Evolutionary conservation across 2,797 vertebrate species (phyloP), one percentile per base, ranked within the genome.

Genomic region (Zalophus californianus): DNA sequence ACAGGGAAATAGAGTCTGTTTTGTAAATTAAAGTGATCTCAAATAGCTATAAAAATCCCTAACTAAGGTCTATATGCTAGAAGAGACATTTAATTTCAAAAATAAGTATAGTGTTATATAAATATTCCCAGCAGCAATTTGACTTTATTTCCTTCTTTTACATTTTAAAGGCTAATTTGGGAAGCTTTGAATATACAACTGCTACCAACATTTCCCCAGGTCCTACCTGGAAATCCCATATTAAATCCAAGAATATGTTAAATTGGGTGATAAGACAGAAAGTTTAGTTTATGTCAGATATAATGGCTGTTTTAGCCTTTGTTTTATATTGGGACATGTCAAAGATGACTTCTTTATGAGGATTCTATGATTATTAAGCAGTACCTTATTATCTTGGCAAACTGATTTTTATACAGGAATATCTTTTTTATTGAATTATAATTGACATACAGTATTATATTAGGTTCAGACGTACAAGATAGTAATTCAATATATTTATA

Each of bases 221-320:
- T 93, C 35, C 56, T 88, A 14, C 10, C 64, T 58, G 52, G 38
- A 35, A 88, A 73, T 62, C 44, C 60, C 21, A 18, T 70, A 64
- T n/a, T 92, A 88, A 93, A 79, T 75, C 52, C 41, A 92, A 92
- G 70, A 88, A 75, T 68, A 15, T 94, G 80, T 60, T 94, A 73
- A 83, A 66, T 21, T 64, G 32, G 18, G 18, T 68, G 20, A 64
- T 41, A 90, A 94, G 66, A 29, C 15, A 83, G 2, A 83, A 72
- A 77, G 15, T 32, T 73, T 41, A 44, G 10, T 48, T 92, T 75
- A 82, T 58, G 73, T 10, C 50, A 85, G n/a, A 77, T 50, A 75
- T 58, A 83, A 58, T 88, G 41, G 35, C 77, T 80, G 91, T 73
- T 72, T 54, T 58, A 64, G 41, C 23, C 23, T 92, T 89, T 80